Evolutionary conservation across 2,797 vertebrate genomes (phyloP), one percentile per base, ranked within the genome.

Genomic region (Rhynchonycteris naso): DNA sequence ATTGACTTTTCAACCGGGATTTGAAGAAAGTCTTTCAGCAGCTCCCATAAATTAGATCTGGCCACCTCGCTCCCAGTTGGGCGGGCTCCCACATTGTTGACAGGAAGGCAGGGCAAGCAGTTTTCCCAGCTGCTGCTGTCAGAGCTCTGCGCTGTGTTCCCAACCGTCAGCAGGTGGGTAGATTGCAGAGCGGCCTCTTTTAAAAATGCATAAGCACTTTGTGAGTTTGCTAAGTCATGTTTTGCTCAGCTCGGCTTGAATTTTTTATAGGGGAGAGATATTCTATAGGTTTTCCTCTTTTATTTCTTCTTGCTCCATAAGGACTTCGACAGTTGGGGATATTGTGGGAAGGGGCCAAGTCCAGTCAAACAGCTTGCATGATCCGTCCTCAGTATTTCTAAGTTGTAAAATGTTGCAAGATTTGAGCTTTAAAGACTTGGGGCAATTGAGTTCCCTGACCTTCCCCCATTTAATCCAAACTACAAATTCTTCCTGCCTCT

Each of bases 1-100:
- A 98, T 92, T 98, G 98, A 98, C 97, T 96, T 97, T 95, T 91
- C 82, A 95, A 43, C 68, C 72, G 59, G 95, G 96, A 97, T 95
- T 91, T 78, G 90, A 95, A 97, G 85, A 86, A 87, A 96, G 61
- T 96, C 96, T 98, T 94, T 97, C 92, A 98, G 94, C 87, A 91
- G 93, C 83, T 88, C 90, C 95, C 88, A 89, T 98, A 97, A 98
- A 97, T 98, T 94, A 97, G 94, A 97, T 96, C 88, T 63, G 95
- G 96, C 92, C 82, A 80, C 90, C 88, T 76, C 79, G 85, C 94
- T 97, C 93, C 69, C 96, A 98, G 98, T 96, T 97, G 94, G 94
- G 61, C 43, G 97, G 96, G 47, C 97, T 98, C 97, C 97, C 96
- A 52, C 95, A 61, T 91, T 90, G 93, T 43, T 94, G 97, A 95